Conservation (phyloP, 1,140 invertebrate species). For the Drosophila leontia region DNA sequence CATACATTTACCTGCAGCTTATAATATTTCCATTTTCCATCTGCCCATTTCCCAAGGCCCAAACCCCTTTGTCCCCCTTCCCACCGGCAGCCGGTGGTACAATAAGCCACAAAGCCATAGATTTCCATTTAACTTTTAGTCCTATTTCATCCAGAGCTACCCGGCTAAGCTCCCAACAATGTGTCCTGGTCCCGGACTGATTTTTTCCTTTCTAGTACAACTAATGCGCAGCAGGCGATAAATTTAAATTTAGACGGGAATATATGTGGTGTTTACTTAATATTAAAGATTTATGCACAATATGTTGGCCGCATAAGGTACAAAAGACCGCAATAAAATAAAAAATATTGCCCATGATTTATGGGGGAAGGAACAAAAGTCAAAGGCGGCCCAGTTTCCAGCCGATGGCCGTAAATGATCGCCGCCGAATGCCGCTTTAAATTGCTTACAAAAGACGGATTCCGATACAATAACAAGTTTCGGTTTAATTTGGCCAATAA, state of each 20-base stretch:
- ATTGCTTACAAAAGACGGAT: conserved; percentile 45
- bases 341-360: conserved; percentile 67
- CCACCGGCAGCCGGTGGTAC: background rate
- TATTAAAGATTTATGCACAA: conserved; percentile 81
- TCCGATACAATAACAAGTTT: conserved; percentile 45
- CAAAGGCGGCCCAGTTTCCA: conserved; percentile 1
- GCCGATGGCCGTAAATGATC: conserved; percentile 28
- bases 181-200: conserved; percentile 27
- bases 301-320: conserved; percentile 66
- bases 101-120: conserved; percentile 77
- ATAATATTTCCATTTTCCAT: conserved; percentile 49
- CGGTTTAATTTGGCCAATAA: conserved; percentile 66
- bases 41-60: conserved; percentile 6
- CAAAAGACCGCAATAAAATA: conserved; percentile 71
- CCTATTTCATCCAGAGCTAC: conserved; percentile 54
- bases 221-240: conserved; percentile 75
- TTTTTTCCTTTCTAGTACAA: conserved; percentile 46
- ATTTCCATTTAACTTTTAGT: conserved; percentile 80
- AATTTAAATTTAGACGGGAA: conserved; percentile 75
- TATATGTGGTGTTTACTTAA: conserved; percentile 74
- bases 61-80: conserved; percentile 21
- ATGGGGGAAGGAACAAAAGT: conserved; percentile 14
- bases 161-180: conserved; percentile 45
- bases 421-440: conserved; percentile 42
- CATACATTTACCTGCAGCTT: conserved; percentile 51